Evolutionary conservation across 2,797 vertebrate species (phyloP).

Genomic region (Poecilia velifera): DNA sequence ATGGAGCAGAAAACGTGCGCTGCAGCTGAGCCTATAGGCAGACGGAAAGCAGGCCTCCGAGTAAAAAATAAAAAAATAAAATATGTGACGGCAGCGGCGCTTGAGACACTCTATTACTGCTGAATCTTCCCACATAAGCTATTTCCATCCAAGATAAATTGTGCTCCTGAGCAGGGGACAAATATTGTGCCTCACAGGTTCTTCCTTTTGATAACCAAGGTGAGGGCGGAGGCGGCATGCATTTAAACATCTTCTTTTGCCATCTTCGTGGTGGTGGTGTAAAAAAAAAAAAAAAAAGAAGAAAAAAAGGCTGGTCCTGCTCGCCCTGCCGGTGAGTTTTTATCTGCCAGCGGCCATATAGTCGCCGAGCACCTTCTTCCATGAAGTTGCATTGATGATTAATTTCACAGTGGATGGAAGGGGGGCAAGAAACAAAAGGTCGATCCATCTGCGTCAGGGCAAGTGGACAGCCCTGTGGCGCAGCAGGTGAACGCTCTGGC

Average conservation of each 20-base stretch:
- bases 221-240: conserved; percentile 57
- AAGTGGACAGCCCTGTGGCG: conserved; percentile 72
- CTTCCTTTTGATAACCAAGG: conserved; percentile 65
- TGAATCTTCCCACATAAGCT: conserved; percentile 60
- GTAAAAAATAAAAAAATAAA: conserved; percentile 35
- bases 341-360: conserved; percentile 53
- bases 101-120: conserved; percentile 58
- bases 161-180: conserved; percentile 59
- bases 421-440: conserved; percentile 73
- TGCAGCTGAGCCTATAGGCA: conserved; percentile 34
- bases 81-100: conserved; percentile 35
- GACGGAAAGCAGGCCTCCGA: conserved; percentile 42
- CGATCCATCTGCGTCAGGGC: conserved; percentile 80
- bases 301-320: conserved; percentile 34
- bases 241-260: conserved; percentile 78
- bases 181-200: conserved; percentile 59
- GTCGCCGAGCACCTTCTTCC: conserved; percentile 37
- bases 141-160: conserved; percentile 71
- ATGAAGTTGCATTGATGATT: conserved; percentile 73
- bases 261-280: conserved; percentile 52
- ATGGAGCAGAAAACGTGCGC: conserved; percentile 63
- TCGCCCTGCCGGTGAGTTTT: conserved; percentile 54
- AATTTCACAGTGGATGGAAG: conserved; percentile 74
- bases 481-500: conserved; percentile 68
- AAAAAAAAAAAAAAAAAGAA: conserved; percentile 29